Percentiles rank a stretch among this genome's conserved stretches.
phyloP scores from a whole-genome alignment of 35 echinoderm and acorn worm species.

The Apostichopus parvimensis region DNA sequence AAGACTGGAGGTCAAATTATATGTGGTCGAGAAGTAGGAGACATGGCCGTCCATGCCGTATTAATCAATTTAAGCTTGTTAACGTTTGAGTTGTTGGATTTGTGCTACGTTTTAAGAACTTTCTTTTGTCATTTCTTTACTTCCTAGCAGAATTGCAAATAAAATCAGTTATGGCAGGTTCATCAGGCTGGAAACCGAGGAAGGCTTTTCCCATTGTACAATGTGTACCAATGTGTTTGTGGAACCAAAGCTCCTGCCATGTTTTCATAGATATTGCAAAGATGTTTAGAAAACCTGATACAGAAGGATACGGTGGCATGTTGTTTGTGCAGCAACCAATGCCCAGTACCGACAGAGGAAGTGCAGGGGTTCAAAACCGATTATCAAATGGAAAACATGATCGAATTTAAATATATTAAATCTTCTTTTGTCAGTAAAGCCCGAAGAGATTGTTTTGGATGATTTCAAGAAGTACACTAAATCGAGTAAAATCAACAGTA shows the following conservation, averaged over 20 bases:
- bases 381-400: slow-evolving; percentile 14
- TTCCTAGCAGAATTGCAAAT: too few relatives aligned
- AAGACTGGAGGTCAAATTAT: too few relatives aligned
- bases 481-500: too few relatives aligned
- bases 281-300: neutral
- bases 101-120: too few relatives aligned
- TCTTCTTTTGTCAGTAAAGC: neutral
- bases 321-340: neutral
- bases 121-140: too few relatives aligned
- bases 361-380: slow-evolving; percentile 13
- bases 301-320: neutral
- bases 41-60: too few relatives aligned
- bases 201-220: neutral
- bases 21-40: too few relatives aligned
- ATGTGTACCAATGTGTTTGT: neutral
- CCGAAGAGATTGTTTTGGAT: neutral
- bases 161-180: too few relatives aligned
- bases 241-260: slow-evolving; percentile 16
- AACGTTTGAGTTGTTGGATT: too few relatives aligned
- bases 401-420: neutral
- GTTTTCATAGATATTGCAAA: slow-evolving; percentile 28
- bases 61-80: too few relatives aligned
- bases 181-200: neutral
- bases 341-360: neutral
- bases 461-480: neutral